Base-by-base conservation (phyloP, 37 sponge, comb jelly and placozoan genomes). In the Halisarca cf. caerulea region DNA sequence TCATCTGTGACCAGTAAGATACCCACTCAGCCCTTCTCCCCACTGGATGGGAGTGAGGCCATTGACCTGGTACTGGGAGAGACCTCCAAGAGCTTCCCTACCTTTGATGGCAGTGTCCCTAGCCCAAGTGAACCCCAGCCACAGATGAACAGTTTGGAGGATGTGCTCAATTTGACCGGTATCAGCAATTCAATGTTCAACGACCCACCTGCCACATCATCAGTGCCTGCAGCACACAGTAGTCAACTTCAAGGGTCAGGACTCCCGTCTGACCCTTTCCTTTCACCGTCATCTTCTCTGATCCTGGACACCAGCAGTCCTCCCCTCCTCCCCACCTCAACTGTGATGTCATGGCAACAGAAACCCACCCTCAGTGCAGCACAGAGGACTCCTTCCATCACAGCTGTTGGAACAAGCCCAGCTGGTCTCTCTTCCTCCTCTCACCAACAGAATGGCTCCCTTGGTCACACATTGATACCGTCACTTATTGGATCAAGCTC, bases 91-190 rank as follows among this genome's bases (percentile, higher is more conserved):
- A 30, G 33, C 7, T 34, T 68, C 30, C 32, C 69, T 17, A 30
- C 32, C 34, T 34, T 32, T 1, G 35, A 28, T 30, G 69, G 69
- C 4, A 34, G 30, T 3, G 33, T 23, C 64, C 6, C 64, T 27
- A 11, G 51, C 11, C 51, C 51, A 14, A 15, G 28, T 9, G 4
- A 7, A 7, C 23, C 28, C 5, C 20, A 17, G 69, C 34, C 69
- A 32, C 69, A 68, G 69, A 68, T 68, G 35, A 68, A 68, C 69
- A 68, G 69, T 68, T 34, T 68, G 17, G 69, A 68, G 35, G 69
- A 68, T 30, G 69, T 68, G 2, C 35, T 68, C 11, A 68, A 68
- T 34, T 1, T 68, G 33, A 68, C 69, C 2, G 69, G 69, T 30
- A 68, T 68, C 35, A 68, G 30, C 4, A 34, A 68, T 17, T 34